Percentiles rank a stretch among this genome's conserved stretches.
Evolutionary conservation across 2,888 invertebrate genomes (phyloP).

Genomic region (Drosophila subquinaria): DNA sequence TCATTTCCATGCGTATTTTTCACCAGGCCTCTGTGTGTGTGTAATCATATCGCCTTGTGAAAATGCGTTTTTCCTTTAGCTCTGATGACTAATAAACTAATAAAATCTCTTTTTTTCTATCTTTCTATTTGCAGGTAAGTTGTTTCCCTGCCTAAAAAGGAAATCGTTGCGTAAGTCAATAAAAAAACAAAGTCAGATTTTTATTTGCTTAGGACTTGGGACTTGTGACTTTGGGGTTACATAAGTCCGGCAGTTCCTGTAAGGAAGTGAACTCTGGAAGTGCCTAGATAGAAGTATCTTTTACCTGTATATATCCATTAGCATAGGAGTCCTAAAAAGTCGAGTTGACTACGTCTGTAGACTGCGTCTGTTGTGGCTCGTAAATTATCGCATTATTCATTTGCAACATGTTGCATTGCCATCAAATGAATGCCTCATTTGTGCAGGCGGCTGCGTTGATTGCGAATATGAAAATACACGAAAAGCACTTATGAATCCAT

Average conservation of each 20-base stretch:
- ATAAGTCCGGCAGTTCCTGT: constrained; percentile 50
- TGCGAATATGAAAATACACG: constrained; percentile 48
- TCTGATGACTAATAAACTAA: constrained; percentile 55
- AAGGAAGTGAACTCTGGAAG: constrained; percentile 40
- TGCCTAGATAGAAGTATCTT: constrained; percentile 6
- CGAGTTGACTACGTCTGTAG: constrained; percentile 26
- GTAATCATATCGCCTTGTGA: constrained; percentile 59
- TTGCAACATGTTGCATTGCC: constrained; percentile 43
- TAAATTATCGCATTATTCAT: constrained; percentile 49
- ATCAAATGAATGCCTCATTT: constrained; percentile 69
- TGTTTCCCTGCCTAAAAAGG: constrained; percentile 40
- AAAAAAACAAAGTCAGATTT: constrained; percentile 42
- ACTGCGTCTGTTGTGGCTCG: background rate
- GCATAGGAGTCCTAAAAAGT: constrained; percentile 37
- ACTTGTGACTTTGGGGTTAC: constrained; percentile 21
- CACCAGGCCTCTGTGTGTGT: constrained; percentile 22
- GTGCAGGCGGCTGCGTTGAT: constrained; percentile 56
- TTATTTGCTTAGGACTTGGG: constrained; percentile 68
- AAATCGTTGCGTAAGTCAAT: constrained; percentile 77
- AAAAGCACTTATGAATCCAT: constrained; percentile 39
- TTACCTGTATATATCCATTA: constrained; percentile 54
- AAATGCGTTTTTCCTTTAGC: constrained; percentile 37
- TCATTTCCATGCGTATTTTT: constrained; percentile 55
- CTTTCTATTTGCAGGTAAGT: constrained; percentile 69
- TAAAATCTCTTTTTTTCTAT: constrained; percentile 33